Evolutionary conservation across 2,888 invertebrate species (phyloP), one percentile per base, ranked within the genome.

Genomic region (Pemphredon lugubris): DNA sequence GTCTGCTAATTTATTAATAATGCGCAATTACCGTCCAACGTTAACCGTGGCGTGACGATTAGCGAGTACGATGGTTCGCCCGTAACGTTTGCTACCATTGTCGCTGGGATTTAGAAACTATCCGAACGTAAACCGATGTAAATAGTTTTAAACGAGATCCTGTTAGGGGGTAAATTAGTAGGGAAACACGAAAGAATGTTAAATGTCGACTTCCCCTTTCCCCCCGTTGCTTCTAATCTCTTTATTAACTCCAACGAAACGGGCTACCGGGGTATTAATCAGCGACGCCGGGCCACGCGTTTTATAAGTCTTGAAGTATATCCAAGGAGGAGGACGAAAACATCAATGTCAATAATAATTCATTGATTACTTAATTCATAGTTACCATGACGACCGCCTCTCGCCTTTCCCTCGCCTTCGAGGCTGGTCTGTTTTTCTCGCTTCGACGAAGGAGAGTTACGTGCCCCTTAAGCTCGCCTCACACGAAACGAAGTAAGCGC

Each of bases 331-430:
- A 70, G 65, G 65, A 57, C 83, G 86, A 86, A 87, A 88, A 87
- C 88, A 87, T 89, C 88, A 89, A 88, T 88, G 89, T 88, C 89
- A 88, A 89, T 89, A 89, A 89, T 89, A 89, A 89, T 89, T 89
- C 88, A 88, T 88, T 87, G 88, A 88, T 89, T 89, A 88, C 87
- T 88, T 87, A 88, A 88, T 89, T 89, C 88, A 85, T 77, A 86
- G 88, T 88, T 84, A 58, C 88, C 84, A 86, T 88, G 88, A 82
- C 85, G 78, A 89, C 89, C 86, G 84, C 83, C 87, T 84, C 82
- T 83, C 75, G 73, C 77, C 81, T 84, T 76, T 82, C 75, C 79
- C 73, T 75, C 67, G 57, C 70, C 73, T 78, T 72, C 75, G 73
- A 80, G n/a, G 84, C 84, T 83, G 83, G 83, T 84, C 84, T 87